Percentiles rank a stretch among this genome's conserved stretches.
Evolutionary conservation across 2,888 invertebrate genomes (phyloP).

Genomic region (Caenorhabditis doughertyi): DNA sequence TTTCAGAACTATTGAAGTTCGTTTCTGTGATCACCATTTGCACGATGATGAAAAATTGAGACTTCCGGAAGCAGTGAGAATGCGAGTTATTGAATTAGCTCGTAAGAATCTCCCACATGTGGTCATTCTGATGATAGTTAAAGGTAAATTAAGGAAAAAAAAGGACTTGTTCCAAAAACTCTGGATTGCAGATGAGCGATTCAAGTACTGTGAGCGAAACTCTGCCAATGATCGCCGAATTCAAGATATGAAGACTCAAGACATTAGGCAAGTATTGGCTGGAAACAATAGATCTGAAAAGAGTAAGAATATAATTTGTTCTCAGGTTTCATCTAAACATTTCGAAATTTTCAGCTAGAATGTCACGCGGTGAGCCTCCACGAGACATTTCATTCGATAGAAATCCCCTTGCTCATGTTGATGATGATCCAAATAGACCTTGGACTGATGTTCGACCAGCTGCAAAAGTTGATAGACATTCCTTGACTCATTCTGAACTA

Average conservation of each 20-base stretch:
- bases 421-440: slow-evolving; percentile 31
- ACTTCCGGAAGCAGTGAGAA: slow-evolving; percentile 63
- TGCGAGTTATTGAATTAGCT: slow-evolving; percentile 69
- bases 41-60: slow-evolving; percentile 72
- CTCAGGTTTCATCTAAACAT: too few relatives aligned
- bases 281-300: slow-evolving; percentile 51
- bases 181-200: slow-evolving; percentile 58
- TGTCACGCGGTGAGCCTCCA: slow-evolving; percentile 16
- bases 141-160: slow-evolving; percentile 50
- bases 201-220: slow-evolving; percentile 58
- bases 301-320: slow-evolving; percentile 24
- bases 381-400: not conserved
- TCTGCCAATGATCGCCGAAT: slow-evolving; percentile 67
- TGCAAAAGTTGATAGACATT: slow-evolving; percentile 31
- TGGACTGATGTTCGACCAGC: slow-evolving; percentile 44
- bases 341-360: slow-evolving; percentile 14
- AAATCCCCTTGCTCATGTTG: slow-evolving; percentile 1
- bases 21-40: slow-evolving; percentile 76
- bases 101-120: slow-evolving; percentile 68
- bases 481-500: slow-evolving; percentile 23
- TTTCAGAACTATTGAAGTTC: slow-evolving; percentile 72
- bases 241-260: slow-evolving; percentile 62
- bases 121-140: slow-evolving; percentile 72
- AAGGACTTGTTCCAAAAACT: not conserved
- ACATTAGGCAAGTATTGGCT: slow-evolving; percentile 64